Evolutionary conservation across 2,888 invertebrate species (phyloP).

Genomic region (Terebella lapidaria): DNA sequence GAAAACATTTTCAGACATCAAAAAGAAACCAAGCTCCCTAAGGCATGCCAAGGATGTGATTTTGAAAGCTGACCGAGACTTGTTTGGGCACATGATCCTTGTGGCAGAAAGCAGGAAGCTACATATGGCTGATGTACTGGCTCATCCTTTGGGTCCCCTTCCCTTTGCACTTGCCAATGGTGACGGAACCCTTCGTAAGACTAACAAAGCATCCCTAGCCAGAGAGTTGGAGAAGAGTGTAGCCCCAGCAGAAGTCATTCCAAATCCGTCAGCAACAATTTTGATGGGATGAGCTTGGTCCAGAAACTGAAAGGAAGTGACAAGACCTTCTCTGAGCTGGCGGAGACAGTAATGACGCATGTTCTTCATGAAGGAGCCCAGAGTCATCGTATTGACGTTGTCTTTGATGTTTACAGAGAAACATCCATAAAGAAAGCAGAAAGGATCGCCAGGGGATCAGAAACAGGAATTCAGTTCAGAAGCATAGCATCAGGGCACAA

Average conservation of each 20-base stretch:
- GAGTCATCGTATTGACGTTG: slow-evolving; percentile 18
- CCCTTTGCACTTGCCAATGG: slow-evolving; percentile 17
- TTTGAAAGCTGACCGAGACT: slow-evolving; percentile 7
- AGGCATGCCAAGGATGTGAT: slow-evolving; percentile 1
- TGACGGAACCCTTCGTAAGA: slow-evolving; percentile 16
- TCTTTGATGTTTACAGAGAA: slow-evolving; percentile 23
- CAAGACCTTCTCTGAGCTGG: slow-evolving; percentile 13
- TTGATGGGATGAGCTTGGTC: slow-evolving; percentile 23
- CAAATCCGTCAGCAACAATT: slow-evolving; percentile 12
- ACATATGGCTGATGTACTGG: too few relatives aligned
- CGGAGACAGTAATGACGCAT: slow-evolving; percentile 4
- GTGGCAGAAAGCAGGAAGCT: slow-evolving; percentile 15
- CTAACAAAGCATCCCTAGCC: slow-evolving; percentile 20
- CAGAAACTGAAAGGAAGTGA: slow-evolving; percentile 18
- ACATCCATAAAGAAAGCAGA: slow-evolving; percentile 13
- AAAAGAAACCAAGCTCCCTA: not conserved
- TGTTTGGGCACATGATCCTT: slow-evolving; percentile 15
- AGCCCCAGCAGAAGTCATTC: slow-evolving; percentile 16
- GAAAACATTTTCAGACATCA: not conserved
- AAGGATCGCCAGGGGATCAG: not conserved
- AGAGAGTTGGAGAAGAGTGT: slow-evolving; percentile 11
- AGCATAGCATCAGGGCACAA: slow-evolving; percentile 3
- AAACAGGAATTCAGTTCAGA: not conserved
- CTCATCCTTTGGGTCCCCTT: slow-evolving; percentile 7
- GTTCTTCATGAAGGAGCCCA: not conserved